Percentiles rank a stretch among this genome's conserved stretches.
These are phyloP conservation scores for Xiphydria camelus DNA, from an alignment of 2,888 invertebrate species.

Conservation along the genomic window DNA sequence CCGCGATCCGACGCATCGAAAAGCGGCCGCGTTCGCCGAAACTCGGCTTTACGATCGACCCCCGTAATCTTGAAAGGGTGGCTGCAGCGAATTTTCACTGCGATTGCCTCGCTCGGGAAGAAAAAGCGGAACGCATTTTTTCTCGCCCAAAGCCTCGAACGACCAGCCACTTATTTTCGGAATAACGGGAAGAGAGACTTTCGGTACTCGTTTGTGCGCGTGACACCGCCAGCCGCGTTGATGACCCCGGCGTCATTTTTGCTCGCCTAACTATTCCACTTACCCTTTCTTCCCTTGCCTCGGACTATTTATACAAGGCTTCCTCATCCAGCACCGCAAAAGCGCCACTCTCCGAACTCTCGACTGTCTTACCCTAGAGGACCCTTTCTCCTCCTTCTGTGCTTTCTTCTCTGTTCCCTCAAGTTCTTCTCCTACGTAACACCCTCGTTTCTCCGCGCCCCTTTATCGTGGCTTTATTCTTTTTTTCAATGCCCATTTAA, in stretches of 20 bases:
- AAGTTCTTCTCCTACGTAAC: not conserved
- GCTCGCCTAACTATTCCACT: conserved; percentile 29
- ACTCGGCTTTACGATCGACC: too few relatives aligned
- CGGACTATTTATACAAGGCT: conserved; percentile 11
- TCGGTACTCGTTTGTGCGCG: too few relatives aligned
- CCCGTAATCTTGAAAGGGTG: too few relatives aligned
- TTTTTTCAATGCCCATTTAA: conserved; percentile 13
- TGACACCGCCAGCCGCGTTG: conserved; percentile 2
- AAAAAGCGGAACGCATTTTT: too few relatives aligned
- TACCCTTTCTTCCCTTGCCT: conserved; percentile 24
- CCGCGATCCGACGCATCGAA: too few relatives aligned
- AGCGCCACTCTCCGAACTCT: conserved; percentile 4
- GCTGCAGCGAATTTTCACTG: too few relatives aligned
- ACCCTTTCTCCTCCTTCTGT: not conserved
- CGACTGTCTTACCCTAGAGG: not conserved
- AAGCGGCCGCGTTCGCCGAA: too few relatives aligned
- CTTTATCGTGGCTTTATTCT: conserved; percentile 11
- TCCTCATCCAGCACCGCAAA: conserved; percentile 5
- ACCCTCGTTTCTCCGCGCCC: not conserved
- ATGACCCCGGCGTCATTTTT: conserved; percentile 22
- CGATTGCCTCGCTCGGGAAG: too few relatives aligned
- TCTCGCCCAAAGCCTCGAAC: too few relatives aligned
- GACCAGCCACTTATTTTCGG: conserved; percentile 1
- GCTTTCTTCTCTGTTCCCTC: not conserved
- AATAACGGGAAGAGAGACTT: not conserved